Percentiles rank a stretch among this genome's conserved stretches.
These are phyloP conservation scores for Sphaeridia pumilis DNA, from an alignment of 2,888 invertebrate genomes.

Conservation along the genomic window DNA sequence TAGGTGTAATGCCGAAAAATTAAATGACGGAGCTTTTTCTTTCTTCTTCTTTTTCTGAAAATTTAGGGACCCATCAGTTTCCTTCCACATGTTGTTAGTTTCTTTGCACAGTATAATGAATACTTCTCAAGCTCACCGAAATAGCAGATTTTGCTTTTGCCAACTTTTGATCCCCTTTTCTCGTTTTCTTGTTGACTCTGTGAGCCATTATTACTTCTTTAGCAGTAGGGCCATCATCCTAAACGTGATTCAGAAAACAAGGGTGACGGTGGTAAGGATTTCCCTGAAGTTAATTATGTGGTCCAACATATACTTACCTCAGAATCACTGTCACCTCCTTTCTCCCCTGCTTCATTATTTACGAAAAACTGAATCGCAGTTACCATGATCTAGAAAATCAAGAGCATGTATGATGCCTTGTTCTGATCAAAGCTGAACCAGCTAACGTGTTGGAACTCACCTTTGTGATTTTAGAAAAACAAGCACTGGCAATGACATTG, in stretches of 20 bases:
- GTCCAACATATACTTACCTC: too few species aligned
- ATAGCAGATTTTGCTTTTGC: constrained; percentile 71
- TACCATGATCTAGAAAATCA: constrained; percentile 66
- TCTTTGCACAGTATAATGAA: too few species aligned
- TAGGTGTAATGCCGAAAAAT: constrained; percentile 89
- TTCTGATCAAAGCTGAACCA: too few species aligned
- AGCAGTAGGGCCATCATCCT: constrained; percentile 48
- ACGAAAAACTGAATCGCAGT: constrained; percentile 92
- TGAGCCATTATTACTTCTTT: constrained; percentile 82
- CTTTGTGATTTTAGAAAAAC: constrained; percentile 92
- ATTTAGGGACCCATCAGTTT: too few species aligned
- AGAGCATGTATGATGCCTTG: too few species aligned
- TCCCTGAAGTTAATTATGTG: too few species aligned
- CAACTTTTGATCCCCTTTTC: constrained; percentile 82
- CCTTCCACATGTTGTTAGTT: too few species aligned
- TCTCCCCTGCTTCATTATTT: constrained; percentile 62
- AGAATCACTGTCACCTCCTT: constrained; percentile 57
- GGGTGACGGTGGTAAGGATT: too few species aligned
- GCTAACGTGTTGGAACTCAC: too few species aligned
- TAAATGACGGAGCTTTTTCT: constrained; percentile 64
- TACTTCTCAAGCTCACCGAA: constrained; percentile 46
- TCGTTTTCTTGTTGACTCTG: constrained; percentile 87
- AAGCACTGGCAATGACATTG: constrained; percentile 85
- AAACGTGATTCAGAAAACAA: too few species aligned
- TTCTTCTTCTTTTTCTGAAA: constrained; percentile 67